Evolutionary conservation across 2,797 vertebrate species (phyloP).

Genomic region (Poeciliopsis presidionis): DNA sequence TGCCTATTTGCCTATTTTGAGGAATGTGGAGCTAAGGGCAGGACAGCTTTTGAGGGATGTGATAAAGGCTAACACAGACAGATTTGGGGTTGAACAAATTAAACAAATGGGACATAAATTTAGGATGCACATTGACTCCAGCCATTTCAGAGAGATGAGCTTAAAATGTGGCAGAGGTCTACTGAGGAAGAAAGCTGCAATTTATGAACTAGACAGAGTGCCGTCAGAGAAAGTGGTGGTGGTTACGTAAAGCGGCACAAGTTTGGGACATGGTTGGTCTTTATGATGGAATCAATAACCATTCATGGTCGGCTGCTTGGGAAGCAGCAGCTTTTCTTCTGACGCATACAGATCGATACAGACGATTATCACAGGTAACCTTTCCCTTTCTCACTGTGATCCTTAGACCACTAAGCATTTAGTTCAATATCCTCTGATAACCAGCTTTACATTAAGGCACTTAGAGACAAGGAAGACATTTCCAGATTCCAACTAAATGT

Average conservation of each 20-base stretch:
- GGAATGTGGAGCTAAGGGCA: constrained; percentile 11
- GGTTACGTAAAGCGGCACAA: constrained; percentile 70
- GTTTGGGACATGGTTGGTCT: constrained; percentile 63
- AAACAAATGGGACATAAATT: constrained; percentile 13
- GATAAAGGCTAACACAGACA: constrained; percentile 17
- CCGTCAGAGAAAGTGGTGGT: constrained; percentile 34
- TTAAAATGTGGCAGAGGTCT: constrained; percentile 13
- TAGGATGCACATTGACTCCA: not conserved
- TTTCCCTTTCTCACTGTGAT: constrained; percentile 58
- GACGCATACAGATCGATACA: constrained; percentile 72
- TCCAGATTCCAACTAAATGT: constrained; percentile 12
- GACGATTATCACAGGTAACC: constrained; percentile 75
- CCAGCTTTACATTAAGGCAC: constrained; percentile 48
- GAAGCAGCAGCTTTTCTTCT: constrained; percentile 60
- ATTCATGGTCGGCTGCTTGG: constrained; percentile 71
- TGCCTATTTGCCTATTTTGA: constrained; percentile 33
- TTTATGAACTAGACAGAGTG: constrained; percentile 46
- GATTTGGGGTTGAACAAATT: not conserved
- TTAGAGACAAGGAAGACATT: not conserved
- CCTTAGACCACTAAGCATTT: constrained; percentile 46
- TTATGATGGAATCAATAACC: constrained; percentile 76
- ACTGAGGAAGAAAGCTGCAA: constrained; percentile 42
- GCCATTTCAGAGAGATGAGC: not conserved
- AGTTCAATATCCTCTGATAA: constrained; percentile 49
- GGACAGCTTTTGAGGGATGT: constrained; percentile 5